These are phyloP conservation scores for Abrostola tripartita DNA, from an alignment of 2,888 invertebrate species.

Conservation along the genomic window DNA sequence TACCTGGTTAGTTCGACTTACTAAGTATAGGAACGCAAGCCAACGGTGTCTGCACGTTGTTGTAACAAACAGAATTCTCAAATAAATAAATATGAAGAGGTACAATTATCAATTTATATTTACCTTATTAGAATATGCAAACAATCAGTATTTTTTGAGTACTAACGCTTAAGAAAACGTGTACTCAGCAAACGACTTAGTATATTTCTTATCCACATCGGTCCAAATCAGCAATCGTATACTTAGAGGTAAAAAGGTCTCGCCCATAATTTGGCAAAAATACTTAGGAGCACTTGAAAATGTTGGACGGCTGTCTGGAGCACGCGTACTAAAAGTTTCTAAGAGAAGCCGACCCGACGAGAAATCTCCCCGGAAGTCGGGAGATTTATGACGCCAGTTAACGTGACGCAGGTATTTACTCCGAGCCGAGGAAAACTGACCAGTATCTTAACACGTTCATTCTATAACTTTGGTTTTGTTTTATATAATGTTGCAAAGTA, in stretches of 20 bases:
- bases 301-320: conserved; percentile 73
- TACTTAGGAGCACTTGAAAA: conserved; percentile 70
- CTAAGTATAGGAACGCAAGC: no score
- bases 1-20: no score
- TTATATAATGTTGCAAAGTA: conserved; percentile 8
- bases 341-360: conserved; percentile 72
- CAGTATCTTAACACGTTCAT: conserved; percentile 67
- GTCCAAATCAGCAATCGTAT: conserved; percentile 22
- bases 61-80: no score
- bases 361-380: conserved; percentile 81
- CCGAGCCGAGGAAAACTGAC: conserved; percentile 71
- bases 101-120: no score
- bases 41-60: no score
- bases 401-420: conserved; percentile 82
- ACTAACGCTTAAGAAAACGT: no score
- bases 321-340: conserved; percentile 78
- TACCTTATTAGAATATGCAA: no score
- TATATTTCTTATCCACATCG: conserved; percentile 13
- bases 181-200: no score
- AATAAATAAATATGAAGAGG: no score
- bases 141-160: no score
- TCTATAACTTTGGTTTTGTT: conserved; percentile 30
- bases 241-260: conserved; percentile 52
- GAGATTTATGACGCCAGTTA: conserved; percentile 83
- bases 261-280: conserved; percentile 71